phyloP scores from a whole-genome alignment of 2,113 vertebrate genomes.

The Gobius niger region DNA sequence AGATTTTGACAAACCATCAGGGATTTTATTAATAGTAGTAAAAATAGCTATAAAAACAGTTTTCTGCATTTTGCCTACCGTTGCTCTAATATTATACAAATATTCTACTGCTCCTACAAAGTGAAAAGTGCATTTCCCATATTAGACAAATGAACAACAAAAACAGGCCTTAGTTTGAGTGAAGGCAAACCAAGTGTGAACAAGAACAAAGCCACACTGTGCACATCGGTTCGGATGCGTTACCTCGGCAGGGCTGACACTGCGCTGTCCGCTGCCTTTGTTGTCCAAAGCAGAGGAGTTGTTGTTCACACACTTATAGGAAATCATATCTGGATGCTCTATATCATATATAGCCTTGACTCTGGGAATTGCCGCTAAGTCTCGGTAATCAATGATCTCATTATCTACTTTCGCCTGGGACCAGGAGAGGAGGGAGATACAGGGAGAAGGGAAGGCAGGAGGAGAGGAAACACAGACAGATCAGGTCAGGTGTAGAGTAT shows the following conservation, averaged over 20 bases:
- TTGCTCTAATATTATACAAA: not conserved
- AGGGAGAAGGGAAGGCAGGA: slow-evolving; percentile 42
- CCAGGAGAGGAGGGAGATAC: slow-evolving; percentile 59
- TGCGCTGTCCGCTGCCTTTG: slow-evolving; percentile 77
- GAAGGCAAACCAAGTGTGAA: slow-evolving; percentile 32
- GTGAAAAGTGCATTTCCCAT: not conserved
- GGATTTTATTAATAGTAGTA: too few species aligned
- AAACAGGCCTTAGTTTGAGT: slow-evolving; percentile 38
- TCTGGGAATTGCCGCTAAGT: slow-evolving; percentile 98
- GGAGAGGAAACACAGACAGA: slow-evolving; percentile 31
- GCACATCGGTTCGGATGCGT: slow-evolving; percentile 23
- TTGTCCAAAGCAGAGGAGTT: slow-evolving; percentile 82
- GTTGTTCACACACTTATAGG: slow-evolving; percentile 88
- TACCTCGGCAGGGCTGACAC: slow-evolving; percentile 92
- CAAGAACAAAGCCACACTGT: slow-evolving; percentile 26
- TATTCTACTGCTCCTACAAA: not conserved
- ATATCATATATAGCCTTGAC: slow-evolving; percentile 99
- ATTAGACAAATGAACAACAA: slow-evolving; percentile 11
- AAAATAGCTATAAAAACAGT: not conserved
- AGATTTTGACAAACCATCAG: too few species aligned
- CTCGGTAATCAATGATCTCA: slow-evolving; percentile 98
- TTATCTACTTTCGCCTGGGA: slow-evolving; percentile 98
- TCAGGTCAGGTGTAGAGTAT: slow-evolving; percentile 35
- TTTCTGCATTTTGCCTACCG: not conserved
- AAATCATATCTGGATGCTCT: slow-evolving; percentile 96